phyloP scores from a whole-genome alignment of 2,113 vertebrate species.

The Gymnocephalus cernua region DNA sequence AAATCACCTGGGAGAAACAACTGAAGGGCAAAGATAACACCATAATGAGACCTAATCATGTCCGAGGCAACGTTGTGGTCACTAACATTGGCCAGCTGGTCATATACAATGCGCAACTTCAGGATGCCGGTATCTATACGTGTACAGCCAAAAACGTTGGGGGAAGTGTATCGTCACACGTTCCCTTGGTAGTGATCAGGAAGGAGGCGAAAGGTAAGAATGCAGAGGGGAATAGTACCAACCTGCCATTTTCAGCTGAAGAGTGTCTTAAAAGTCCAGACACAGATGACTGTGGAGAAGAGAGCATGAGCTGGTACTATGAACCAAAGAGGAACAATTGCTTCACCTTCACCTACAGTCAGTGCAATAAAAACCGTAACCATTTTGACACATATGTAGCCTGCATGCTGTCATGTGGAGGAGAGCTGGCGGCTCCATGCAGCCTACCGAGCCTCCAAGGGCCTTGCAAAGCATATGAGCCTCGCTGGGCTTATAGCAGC shows the following conservation, averaged over 20 bases:
- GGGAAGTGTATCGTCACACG: constrained; percentile 89
- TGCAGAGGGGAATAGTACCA: constrained; percentile 80
- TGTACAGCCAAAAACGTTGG: constrained; percentile 91
- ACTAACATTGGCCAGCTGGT: constrained; percentile 98
- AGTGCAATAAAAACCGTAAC: constrained; percentile 93
- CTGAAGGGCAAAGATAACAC: constrained; percentile 90
- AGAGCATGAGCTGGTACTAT: constrained; percentile 95
- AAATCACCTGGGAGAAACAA: constrained; percentile 97
- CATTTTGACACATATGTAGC: constrained; percentile 93
- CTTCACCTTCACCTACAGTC: constrained; percentile 94
- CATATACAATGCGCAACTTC: constrained; percentile 94
- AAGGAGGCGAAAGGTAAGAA: constrained; percentile 76
- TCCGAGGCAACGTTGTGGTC: constrained; percentile 93
- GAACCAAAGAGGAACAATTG: constrained; percentile 97
- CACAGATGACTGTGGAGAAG: constrained; percentile 91
- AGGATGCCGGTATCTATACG: constrained; percentile 94
- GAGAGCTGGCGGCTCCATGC: constrained; percentile 90
- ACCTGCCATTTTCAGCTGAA: constrained; percentile 86
- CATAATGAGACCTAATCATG: constrained; percentile 92
- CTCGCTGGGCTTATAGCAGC: constrained; percentile 95
- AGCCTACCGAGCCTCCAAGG: constrained; percentile 93
- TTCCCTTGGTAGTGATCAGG: constrained; percentile 90
- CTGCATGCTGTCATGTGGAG: constrained; percentile 93
- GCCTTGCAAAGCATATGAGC: constrained; percentile 94
- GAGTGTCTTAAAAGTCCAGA: constrained; percentile 95